A percentile compares a stretch with the other conserved stretches of the same genome.
Evolutionary conservation across 2,113 vertebrate genomes (phyloP).

Genomic region (Tyrannus savana): DNA sequence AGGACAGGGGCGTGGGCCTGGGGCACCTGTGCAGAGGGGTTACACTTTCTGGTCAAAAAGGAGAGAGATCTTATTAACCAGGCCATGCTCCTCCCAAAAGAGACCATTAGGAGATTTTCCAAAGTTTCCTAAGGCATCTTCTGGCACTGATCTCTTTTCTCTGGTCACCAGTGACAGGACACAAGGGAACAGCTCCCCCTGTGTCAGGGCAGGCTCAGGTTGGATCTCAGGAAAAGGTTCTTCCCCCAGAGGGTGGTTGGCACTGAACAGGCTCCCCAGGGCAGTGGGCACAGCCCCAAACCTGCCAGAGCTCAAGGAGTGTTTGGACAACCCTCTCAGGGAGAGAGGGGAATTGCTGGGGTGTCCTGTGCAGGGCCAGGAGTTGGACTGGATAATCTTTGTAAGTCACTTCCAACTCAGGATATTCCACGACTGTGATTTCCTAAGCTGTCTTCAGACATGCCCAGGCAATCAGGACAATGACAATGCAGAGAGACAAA

Average conservation of each 20-base stretch:
- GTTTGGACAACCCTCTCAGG: background rate
- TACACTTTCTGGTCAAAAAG: background rate
- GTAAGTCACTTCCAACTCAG: background rate
- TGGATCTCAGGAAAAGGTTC: background rate
- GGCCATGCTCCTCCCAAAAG: background rate
- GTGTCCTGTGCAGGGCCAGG: background rate
- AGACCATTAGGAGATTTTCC: background rate
- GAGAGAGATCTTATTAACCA: background rate
- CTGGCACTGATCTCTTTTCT: background rate
- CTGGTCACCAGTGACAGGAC: background rate
- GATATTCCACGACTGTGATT: background rate
- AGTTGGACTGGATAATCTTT: background rate
- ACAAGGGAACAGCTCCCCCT: background rate
- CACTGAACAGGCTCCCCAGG: background rate
- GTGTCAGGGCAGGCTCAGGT: background rate
- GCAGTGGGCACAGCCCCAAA: accelerated
- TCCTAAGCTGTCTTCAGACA: background rate
- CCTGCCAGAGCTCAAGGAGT: background rate
- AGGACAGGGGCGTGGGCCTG: accelerated
- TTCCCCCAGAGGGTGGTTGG: background rate
- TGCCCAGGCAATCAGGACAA: background rate
- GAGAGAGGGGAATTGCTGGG: background rate
- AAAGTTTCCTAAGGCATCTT: background rate
- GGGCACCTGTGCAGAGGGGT: background rate
- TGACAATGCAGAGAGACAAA: background rate